Base-by-base conservation (phyloP, 2,113 vertebrate genomes). In the Megaceryle maxima region DNA sequence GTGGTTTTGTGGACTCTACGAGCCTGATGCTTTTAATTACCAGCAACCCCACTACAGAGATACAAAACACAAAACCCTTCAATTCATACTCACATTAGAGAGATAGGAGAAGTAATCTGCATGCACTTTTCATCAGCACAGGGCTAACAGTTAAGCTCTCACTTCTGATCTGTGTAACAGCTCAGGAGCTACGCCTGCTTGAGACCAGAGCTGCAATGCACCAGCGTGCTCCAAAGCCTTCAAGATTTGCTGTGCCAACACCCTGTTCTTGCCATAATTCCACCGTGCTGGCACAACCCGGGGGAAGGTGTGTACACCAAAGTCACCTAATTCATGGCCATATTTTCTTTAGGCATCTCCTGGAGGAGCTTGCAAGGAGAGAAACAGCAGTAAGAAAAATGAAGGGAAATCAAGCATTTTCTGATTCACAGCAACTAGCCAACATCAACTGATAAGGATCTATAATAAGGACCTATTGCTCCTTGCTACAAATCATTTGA, bases 271-370 rank as follows among this genome's bases (percentile, higher is more conserved):
- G 39, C 31, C 80, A 16, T 33, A 81, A 87, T 13, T 77, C 35
- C 46, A 48, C 33, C 6, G 10, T 1, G 1, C 41, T 28, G 37
- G 33, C 51, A 59, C 9, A 83, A 12, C 2, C 0, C 44, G 35
- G 26, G 29, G 29, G 13, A 70, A 67, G 18, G 8, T 50, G 19
- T 43, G 43, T 11, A 19, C 1, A 3, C 29, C 62, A 29, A 91
- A 93, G 55, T 72, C 29, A 64, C 31, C 8, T 66, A 44, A 75
- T 25, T 67, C n/a, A 82, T 87, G n/a, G n/a, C 41, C 5, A 2
- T 11, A 20, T 85, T 73, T 69, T 53, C 50, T 87, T 22, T 25
- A 16, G 56, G 10, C 56, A 50, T 31, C 37, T 80, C 46, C 41
- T 63, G 28, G 37, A 79, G 25, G 51, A 84, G 11, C 20, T 4